These are phyloP conservation scores for Bradypodion pumilum DNA, from an alignment of 2,797 vertebrate species.

Conservation along the genomic window DNA sequence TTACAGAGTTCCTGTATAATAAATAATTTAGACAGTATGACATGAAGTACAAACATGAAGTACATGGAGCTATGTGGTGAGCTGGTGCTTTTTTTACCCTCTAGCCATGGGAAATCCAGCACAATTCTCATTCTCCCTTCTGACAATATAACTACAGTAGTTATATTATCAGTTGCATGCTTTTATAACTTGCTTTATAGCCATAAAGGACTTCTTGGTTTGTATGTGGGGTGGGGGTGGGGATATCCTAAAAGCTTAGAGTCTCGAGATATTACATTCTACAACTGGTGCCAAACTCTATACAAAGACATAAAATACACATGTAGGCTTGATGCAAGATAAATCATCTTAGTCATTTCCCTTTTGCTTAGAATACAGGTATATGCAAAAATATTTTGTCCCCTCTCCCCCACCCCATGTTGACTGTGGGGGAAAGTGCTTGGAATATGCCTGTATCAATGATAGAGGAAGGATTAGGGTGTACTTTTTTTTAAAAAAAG, in stretches of 20 bases:
- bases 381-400: not conserved
- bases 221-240: too few relatives aligned
- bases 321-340: not conserved
- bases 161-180: not conserved
- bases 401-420: not conserved
- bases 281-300: not conserved
- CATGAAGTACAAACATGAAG: too few relatives aligned
- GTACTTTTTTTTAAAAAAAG: conserved; percentile 26
- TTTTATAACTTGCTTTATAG: not conserved
- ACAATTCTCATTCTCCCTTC: not conserved
- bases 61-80: not conserved
- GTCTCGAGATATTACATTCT: not conserved
- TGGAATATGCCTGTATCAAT: not conserved
- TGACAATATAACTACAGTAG: not conserved
- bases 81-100: not conserved
- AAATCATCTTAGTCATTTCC: conserved; percentile 5
- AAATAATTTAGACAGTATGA: not conserved
- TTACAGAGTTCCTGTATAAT: not conserved
- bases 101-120: not conserved
- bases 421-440: conserved; percentile 14
- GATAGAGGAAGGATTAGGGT: conserved; percentile 4
- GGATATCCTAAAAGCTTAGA: not conserved
- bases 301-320: not conserved
- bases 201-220: not conserved
- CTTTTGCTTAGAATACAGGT: not conserved